These are phyloP conservation scores for Sardina pilchardus DNA, from an alignment of 2,113 vertebrate genomes.

Conservation along the genomic window DNA sequence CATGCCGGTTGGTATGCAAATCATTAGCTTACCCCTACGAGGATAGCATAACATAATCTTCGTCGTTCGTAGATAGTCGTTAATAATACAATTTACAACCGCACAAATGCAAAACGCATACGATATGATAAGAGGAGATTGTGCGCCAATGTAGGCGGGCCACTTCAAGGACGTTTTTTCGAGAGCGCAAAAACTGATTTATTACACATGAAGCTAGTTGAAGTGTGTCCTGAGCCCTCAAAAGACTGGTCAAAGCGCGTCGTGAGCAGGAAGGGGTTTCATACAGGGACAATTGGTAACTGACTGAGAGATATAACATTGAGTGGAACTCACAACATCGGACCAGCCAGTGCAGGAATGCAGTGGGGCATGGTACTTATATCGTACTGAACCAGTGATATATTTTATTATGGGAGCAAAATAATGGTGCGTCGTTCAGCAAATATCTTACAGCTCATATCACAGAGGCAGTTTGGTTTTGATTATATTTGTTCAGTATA, in stretches of 20 bases:
- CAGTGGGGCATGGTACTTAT: neutral
- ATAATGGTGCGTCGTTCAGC: neutral
- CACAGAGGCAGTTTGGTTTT: no score
- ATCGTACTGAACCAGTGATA: neutral
- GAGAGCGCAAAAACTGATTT: neutral
- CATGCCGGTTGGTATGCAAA: constrained; percentile 13
- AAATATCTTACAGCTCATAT: neutral
- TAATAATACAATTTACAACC: neutral
- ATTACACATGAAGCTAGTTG: neutral
- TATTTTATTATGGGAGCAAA: neutral
- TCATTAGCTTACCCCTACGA: neutral
- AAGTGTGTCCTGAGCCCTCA: neutral
- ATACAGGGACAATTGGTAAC: constrained; percentile 36
- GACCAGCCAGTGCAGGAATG: constrained; percentile 19
- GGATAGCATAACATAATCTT: neutral
- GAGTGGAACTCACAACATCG: constrained; percentile 39
- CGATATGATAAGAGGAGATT: no score
- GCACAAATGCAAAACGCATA: neutral
- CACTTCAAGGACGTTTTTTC: neutral
- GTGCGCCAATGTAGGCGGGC: neutral
- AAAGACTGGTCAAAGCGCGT: constrained; percentile 46
- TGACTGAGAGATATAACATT: constrained; percentile 39
- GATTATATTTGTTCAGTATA: neutral
- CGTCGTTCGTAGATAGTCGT: neutral
- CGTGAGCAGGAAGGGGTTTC: constrained; percentile 40